A percentile compares a stretch with the other conserved stretches of the same genome.
These are phyloP conservation scores for Diacarnus erythraeanus DNA, from an alignment of 37 sponge, comb jelly and placozoan species.

Conservation along the genomic window DNA sequence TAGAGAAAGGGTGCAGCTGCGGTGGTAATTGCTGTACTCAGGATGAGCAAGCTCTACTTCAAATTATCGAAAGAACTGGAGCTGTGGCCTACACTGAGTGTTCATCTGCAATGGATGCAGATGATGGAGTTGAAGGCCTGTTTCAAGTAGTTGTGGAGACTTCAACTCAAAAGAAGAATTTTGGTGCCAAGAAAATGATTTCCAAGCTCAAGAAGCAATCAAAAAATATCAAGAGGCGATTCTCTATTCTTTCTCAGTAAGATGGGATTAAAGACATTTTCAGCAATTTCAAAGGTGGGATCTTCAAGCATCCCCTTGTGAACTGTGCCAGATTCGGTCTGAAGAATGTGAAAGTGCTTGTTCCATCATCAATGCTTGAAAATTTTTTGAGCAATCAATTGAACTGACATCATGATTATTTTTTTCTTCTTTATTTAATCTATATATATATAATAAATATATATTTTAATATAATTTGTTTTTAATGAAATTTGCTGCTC, in stretches of 20 bases:
- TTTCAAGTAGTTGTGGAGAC: conserved; percentile 39
- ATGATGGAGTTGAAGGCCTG: conserved; percentile 38
- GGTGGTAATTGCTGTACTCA: conserved; percentile 22
- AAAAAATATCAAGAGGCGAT: conserved; percentile 21
- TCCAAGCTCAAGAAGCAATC: conserved; percentile 33
- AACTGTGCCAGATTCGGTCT: too few relatives aligned
- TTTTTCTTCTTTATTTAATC: too few relatives aligned
- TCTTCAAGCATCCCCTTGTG: too few relatives aligned
- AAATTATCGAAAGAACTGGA: conserved; percentile 34
- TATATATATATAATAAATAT: too few relatives aligned
- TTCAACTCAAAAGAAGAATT: conserved; percentile 11
- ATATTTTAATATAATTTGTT: too few relatives aligned
- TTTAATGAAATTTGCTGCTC: too few relatives aligned
- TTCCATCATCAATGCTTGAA: too few relatives aligned
- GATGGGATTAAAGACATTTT: too few relatives aligned
- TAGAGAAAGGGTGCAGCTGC: conserved; percentile 4
- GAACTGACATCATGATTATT: too few relatives aligned
- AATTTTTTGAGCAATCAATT: too few relatives aligned
- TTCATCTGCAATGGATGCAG: conserved; percentile 32
- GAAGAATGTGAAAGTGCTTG: too few relatives aligned
- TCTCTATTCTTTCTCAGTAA: conserved; percentile 3
- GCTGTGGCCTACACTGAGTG: conserved; percentile 63
- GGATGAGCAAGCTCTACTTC: conserved; percentile 15
- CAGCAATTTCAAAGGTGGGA: background rate
- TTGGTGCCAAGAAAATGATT: conserved; percentile 22